Conservation (phyloP, 2,113 vertebrate species). For the Arvicanthis niloticus region DNA sequence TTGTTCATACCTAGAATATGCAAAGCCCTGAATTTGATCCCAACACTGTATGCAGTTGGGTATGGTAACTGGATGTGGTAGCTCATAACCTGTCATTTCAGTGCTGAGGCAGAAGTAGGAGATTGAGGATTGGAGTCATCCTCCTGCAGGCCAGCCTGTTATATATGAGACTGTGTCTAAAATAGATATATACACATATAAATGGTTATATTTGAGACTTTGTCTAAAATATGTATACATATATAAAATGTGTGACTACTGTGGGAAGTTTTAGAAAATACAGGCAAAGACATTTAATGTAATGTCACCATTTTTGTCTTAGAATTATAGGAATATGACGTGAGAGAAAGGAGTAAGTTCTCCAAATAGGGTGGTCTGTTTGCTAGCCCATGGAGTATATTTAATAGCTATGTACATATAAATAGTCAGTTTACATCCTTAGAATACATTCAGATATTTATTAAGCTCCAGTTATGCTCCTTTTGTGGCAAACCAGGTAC, state of each 20-base stretch:
- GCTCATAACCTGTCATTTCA: too few species aligned
- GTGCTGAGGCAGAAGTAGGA: not conserved
- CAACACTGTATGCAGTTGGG: not conserved
- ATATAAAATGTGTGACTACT: conserved; percentile 16
- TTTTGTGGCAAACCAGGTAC: conserved; percentile 17
- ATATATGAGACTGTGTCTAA: not conserved
- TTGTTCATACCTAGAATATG: not conserved
- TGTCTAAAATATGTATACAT: not conserved
- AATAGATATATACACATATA: not conserved
- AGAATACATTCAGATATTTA: not conserved
- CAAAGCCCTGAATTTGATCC: not conserved
- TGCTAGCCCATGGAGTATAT: not conserved
- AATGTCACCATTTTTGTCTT: conserved; percentile 28
- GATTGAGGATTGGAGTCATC: not conserved
- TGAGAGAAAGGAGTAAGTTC: conserved; percentile 17
- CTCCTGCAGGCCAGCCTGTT: not conserved
- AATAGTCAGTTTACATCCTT: not conserved
- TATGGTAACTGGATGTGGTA: not conserved
- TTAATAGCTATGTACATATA: not conserved
- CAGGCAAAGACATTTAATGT: not conserved
- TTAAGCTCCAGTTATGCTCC: not conserved
- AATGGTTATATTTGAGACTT: not conserved
- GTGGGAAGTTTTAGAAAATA: conserved; percentile 47
- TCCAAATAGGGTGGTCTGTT: not conserved
- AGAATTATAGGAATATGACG: conserved; percentile 9